A percentile compares a stretch with the other conserved stretches of the same genome.
phyloP scores from a whole-genome alignment of 2,888 invertebrate genomes.

The Cheilosia soror region DNA sequence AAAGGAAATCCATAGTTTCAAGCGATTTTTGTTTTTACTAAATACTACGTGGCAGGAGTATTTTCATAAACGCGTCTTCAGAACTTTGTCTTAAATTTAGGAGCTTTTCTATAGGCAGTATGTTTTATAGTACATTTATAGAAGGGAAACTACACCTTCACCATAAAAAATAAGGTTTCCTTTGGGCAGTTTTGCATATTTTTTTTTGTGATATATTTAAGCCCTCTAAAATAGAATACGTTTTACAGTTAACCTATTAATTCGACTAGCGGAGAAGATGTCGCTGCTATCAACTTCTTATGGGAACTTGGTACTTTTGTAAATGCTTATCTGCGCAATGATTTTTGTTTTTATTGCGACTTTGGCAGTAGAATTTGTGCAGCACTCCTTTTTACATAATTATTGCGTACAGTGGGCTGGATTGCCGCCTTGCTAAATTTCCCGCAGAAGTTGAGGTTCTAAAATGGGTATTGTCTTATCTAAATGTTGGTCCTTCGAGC shows the following conservation, averaged over 20 bases:
- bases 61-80: slow-evolving; percentile 35
- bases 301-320: slow-evolving; percentile 13
- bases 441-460: slow-evolving; percentile 50
- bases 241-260: slow-evolving; percentile 56
- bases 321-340: slow-evolving; percentile 57
- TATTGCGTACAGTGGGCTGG: background rate
- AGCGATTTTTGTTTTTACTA: slow-evolving; percentile 43
- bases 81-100: slow-evolving; percentile 36
- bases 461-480: slow-evolving; percentile 64
- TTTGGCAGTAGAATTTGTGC: slow-evolving; percentile 56
- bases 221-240: slow-evolving; percentile 40
- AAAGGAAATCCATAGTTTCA: slow-evolving; percentile 27
- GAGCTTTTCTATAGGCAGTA: slow-evolving; percentile 54
- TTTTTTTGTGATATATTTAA: slow-evolving; percentile 30
- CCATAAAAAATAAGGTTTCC: slow-evolving; percentile 47
- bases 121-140: slow-evolving; percentile 50
- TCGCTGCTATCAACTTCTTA: slow-evolving; percentile 65
- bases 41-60: slow-evolving; percentile 76
- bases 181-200: slow-evolving; percentile 49
- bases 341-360: slow-evolving; percentile 30
- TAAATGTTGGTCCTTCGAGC: slow-evolving; percentile 40
- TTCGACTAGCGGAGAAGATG: slow-evolving; percentile 80
- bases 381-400: background rate
- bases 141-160: slow-evolving; percentile 61
- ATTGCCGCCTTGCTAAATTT: slow-evolving; percentile 6